Evolutionary conservation across 2,888 invertebrate genomes (phyloP), one percentile per base, ranked within the genome.

Genomic region (Cantharis rustica): DNA sequence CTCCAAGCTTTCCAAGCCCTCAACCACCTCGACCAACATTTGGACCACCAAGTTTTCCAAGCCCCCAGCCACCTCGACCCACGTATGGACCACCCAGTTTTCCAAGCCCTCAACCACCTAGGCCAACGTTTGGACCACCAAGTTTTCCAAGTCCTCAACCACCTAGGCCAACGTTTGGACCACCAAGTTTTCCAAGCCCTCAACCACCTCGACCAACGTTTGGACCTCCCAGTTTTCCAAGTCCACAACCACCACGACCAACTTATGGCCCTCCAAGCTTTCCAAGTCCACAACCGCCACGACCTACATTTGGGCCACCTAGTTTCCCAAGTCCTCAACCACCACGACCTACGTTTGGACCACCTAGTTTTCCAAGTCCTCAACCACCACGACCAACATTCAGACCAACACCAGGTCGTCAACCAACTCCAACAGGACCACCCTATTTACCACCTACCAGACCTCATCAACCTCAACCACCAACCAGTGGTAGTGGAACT

Each of bases 111-210:
- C 47, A 47, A 5, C 72, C 69, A 16, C 73, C 68, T 15, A 72
- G 68, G 3, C 72, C 75, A 15, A 75, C 77, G 1, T 72, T 13
- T 20, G 64, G 16, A 62, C 70, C 74, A 13, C 47, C 70, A 0
- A n/a, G 23, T 3, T 15, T 64, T 17, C 78, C 73, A 10, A 27
- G 17, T 10, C 76, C 72, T 7, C 68, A 61, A 5, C 73, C 69
- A 16, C 31, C 75, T 0, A 62, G 61, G 17, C 70, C 75, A n/a
- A 62, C 71, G 4, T 61, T 0, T 47, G 74, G 75, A 64, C 74
- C 75, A 20, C 75, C 79, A 9, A 69, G 79, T 16, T 78, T 81
- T n/a, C 79, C 74, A 70, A 69, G 63, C 69, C 82, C 82, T 9
- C 73, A 73, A 26, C 75, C 62, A 11, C 72, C 62, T 16, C 16